Percentiles rank a stretch among this genome's conserved stretches.
These are phyloP conservation scores for Cephonodes hylas DNA, from an alignment of 2,888 invertebrate species.

Conservation along the genomic window DNA sequence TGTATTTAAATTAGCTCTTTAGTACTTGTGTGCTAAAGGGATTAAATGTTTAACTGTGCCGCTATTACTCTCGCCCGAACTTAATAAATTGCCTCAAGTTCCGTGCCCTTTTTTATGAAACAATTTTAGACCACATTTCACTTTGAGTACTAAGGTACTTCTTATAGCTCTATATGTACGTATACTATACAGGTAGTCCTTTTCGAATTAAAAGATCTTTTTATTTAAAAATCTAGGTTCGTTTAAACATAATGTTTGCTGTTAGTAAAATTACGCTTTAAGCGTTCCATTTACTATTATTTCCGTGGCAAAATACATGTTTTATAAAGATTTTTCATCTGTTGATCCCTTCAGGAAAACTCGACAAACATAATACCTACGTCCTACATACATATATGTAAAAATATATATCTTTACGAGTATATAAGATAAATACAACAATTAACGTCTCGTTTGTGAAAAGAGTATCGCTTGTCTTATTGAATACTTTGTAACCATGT, in stretches of 20 bases:
- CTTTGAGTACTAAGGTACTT: neutral
- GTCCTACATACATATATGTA: too few species aligned
- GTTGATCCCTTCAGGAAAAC: too few species aligned
- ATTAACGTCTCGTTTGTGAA: too few species aligned
- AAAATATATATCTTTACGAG: too few species aligned
- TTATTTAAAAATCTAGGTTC: neutral
- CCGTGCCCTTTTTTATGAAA: conserved; percentile 3
- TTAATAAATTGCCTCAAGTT: conserved; percentile 6
- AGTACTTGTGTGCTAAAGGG: conserved; percentile 10
- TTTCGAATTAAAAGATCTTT: conserved; percentile 1
- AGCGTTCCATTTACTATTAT: neutral
- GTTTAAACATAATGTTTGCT: neutral
- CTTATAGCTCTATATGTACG: conserved; percentile 1
- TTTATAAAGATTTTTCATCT: too few species aligned
- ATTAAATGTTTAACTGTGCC: conserved; percentile 8
- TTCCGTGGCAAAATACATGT: too few species aligned
- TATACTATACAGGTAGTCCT: too few species aligned
- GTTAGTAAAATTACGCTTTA: neutral
- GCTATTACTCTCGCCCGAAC: neutral
- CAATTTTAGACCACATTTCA: conserved; percentile 4
- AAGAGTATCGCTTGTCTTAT: neutral
- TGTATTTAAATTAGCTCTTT: conserved; percentile 4
- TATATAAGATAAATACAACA: too few species aligned
- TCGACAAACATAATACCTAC: too few species aligned
- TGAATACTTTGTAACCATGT: neutral